Base-by-base conservation (phyloP, 2,888 invertebrate species). In the Dryobotodes eremita region DNA sequence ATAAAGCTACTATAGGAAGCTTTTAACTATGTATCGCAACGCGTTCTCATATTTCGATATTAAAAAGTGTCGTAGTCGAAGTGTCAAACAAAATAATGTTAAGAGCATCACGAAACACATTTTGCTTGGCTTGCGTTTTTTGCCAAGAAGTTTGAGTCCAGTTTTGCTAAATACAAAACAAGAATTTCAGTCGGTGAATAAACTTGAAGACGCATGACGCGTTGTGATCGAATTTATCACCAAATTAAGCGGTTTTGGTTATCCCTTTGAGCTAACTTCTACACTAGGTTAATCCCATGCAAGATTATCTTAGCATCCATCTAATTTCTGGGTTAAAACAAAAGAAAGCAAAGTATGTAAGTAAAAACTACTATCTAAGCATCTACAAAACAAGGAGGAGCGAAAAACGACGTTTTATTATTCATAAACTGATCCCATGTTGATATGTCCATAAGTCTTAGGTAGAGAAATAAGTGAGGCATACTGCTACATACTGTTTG, bases 391-490 rank as follows among this genome's bases (percentile, higher is more conserved):
- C 42, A 78, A 46, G 62, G 46, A 65, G 31, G 26, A 50, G 36
- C 26, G 6, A n/a, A 55, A 53, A 50, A 42, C 23, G 0, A 69
- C n/a, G 13, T 65, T 50, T 31, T 46, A 57, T 53, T 71, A 88
- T 88, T 90, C 89, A 93, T 93, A 94, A 95, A 95, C 95, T 95
- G 95, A 95, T 95, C 95, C 95, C 92, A 80, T 84, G 70, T 79
- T 48, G 73, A 65, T 74, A 59, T 64, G 17, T 65, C 20, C 20
- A 42, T 3, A 64, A 31, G 42, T 69, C 20, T 50, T 48, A 55
- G 23, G 15, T 53, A 48, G 8, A 62, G 70, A 62, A 53, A n/a
- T 13, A 53, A 15, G 31, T 64, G 69, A 62, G 20, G 42, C 23
- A 71, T 17, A 6, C 26, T 4, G 20, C 53, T 23, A 20, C 23